These are phyloP conservation scores for Drusus annulatus DNA, from an alignment of 1,140 invertebrate genomes.

Conservation along the genomic window DNA sequence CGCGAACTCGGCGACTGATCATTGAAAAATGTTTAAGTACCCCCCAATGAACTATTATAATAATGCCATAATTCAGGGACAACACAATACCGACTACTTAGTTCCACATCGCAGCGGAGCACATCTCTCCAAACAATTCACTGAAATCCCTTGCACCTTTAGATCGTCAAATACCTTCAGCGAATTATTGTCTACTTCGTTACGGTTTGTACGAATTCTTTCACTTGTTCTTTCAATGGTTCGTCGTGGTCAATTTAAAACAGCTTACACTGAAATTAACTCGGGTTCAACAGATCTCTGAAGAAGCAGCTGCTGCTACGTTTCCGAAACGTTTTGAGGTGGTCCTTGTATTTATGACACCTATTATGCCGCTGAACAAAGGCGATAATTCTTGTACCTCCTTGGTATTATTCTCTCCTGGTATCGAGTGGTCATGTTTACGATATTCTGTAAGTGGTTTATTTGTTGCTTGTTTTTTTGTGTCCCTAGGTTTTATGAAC, in stretches of 20 bases:
- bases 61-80: not conserved
- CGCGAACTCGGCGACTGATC: too few relatives aligned
- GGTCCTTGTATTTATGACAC: constrained; percentile 34
- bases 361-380: constrained; percentile 16
- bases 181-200: constrained; percentile 6
- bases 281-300: not conserved
- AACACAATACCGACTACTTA: not conserved
- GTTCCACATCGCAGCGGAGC: constrained; percentile 5
- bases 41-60: too few relatives aligned
- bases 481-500: constrained; percentile 4
- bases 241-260: constrained; percentile 35
- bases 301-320: constrained; percentile 24
- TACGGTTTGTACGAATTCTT: constrained; percentile 12
- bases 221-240: not conserved
- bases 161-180: not conserved
- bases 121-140: constrained; percentile 2
- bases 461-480: not conserved
- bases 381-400: not conserved
- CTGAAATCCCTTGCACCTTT: constrained; percentile 8
- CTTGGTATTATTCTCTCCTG: not conserved
- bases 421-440: constrained; percentile 19
- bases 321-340: not conserved
- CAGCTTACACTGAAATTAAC: constrained; percentile 23
- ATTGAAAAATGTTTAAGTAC: too few relatives aligned
- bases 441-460: constrained; percentile 19